These are phyloP conservation scores for Odobenus rosmarus DNA, from an alignment of 2,113 vertebrate genomes.

Conservation along the genomic window DNA sequence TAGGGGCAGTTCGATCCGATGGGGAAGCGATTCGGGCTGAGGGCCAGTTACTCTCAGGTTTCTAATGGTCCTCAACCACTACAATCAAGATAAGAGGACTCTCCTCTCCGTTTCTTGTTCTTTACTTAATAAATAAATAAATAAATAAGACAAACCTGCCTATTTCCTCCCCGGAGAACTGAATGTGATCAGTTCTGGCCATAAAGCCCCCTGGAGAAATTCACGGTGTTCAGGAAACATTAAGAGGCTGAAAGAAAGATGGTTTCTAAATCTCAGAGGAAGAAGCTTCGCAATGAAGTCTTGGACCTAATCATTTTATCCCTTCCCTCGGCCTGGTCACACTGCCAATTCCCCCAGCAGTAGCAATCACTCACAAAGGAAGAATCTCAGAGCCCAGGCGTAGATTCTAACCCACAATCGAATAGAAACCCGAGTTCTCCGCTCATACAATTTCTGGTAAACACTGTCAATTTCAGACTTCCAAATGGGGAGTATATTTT, in stretches of 20 bases:
- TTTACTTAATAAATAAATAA: slow-evolving; percentile 72
- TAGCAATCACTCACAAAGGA: slow-evolving; percentile 69
- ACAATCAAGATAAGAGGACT: neutral
- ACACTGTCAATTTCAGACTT: slow-evolving; percentile 75
- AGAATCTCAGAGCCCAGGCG: slow-evolving; percentile 69
- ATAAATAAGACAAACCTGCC: slow-evolving; percentile 72
- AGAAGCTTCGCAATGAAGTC: slow-evolving; percentile 66
- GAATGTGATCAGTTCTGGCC: slow-evolving; percentile 71
- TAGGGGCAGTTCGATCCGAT: accelerated
- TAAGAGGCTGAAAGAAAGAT: slow-evolving; percentile 78
- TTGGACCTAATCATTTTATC: slow-evolving; percentile 79
- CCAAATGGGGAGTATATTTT: slow-evolving; percentile 70
- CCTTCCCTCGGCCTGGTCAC: slow-evolving; percentile 68
- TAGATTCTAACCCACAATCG: slow-evolving; percentile 76
- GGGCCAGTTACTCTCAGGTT: neutral
- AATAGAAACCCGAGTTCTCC: slow-evolving; percentile 54
- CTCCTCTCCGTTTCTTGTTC: neutral
- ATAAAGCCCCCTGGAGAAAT: slow-evolving; percentile 78
- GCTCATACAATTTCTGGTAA: slow-evolving; percentile 79
- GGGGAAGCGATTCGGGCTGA: neutral
- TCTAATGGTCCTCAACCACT: neutral
- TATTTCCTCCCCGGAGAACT: slow-evolving; percentile 71
- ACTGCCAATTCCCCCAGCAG: slow-evolving; percentile 73
- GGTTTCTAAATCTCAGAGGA: slow-evolving; percentile 78
- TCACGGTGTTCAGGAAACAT: slow-evolving; percentile 81